Evolutionary conservation across 2,797 vertebrate genomes (phyloP), one percentile per base, ranked within the genome.

Genomic region (Cetoscarus ocellatus): DNA sequence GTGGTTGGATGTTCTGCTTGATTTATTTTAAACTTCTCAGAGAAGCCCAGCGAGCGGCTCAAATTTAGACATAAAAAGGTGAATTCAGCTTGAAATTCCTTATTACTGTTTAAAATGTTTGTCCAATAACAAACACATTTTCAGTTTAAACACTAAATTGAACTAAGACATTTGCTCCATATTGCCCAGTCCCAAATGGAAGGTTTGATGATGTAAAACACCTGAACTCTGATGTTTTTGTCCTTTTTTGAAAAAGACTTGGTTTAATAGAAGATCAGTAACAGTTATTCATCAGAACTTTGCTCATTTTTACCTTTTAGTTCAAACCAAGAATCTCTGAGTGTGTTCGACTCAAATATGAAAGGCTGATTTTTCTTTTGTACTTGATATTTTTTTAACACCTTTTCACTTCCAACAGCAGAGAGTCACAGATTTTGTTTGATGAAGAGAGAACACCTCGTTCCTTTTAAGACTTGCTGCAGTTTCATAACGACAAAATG

Each of bases 401-500:
- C n/a, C 59, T 1, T 70, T 48, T 61, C 10, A 43, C 10, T 40
- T 56, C 27, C 75, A 66, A 50, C 51, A 18, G 14, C 35, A 53
- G 43, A 48, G 13, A 6, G 10, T 47, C 3, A 8, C 52, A 15
- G 8, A 44, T 35, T 44, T 51, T 2, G 45, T 69, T 3, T 63
- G 50, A 71, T 61, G 55, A 40, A 3, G 12, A 51, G 61, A 38
- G 39, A 14, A n/a, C 8, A 59, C 55, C 19, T 60, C 2, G 1
- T 67, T 73, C 34, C 44, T 59, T 62, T 67, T 52, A 19, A 67
- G 27, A 56, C 9, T 38, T 63, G 69, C 19, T 10, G 38, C 34
- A 2, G 43, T 40, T 70, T 73, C 34, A 61, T 13, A 57, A 14
- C 43, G 55, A 5, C 39, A 45, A 67, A 67, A 61, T 3, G n/a